A percentile compares a stretch with the other conserved stretches of the same genome.
phyloP scores from a whole-genome alignment of 2,888 invertebrate species.

The Ochlodes sylvanus region DNA sequence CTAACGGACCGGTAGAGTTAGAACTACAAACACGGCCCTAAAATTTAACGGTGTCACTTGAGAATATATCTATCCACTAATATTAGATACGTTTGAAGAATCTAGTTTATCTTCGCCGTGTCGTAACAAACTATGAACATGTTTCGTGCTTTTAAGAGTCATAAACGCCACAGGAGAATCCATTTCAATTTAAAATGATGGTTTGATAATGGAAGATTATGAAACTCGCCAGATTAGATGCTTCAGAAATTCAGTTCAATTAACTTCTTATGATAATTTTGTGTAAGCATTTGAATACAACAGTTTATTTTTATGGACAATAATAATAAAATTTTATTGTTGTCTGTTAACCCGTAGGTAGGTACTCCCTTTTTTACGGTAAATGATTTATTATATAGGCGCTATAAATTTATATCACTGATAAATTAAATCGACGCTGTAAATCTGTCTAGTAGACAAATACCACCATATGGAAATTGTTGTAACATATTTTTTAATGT shows the following conservation, averaged over 20 bases:
- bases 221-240: background rate
- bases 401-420: no score
- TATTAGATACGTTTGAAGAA: conserved; percentile 8
- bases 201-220: conserved; percentile 10
- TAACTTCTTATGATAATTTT: conserved; percentile 6
- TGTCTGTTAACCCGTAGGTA: no score
- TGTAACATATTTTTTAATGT: no score
- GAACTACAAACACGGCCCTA: conserved; percentile 15
- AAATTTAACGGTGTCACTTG: conserved; percentile 21
- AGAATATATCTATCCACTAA: background rate
- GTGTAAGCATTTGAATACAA: background rate
- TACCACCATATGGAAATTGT: no score
- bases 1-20: conserved; percentile 8
- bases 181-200: conserved; percentile 10
- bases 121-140: conserved; percentile 1
- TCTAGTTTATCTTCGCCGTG: background rate
- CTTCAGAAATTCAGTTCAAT: background rate
- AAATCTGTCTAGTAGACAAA: no score
- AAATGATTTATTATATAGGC: no score
- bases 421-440: no score
- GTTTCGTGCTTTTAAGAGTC: conserved; percentile 3
- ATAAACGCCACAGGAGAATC: conserved; percentile 5
- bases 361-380: no score
- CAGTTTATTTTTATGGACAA: background rate
- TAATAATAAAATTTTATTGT: background rate